A percentile compares a stretch with the other conserved stretches of the same genome.
phyloP scores from a whole-genome alignment of 2,113 vertebrate genomes.

The Pseudorasbora parva region DNA sequence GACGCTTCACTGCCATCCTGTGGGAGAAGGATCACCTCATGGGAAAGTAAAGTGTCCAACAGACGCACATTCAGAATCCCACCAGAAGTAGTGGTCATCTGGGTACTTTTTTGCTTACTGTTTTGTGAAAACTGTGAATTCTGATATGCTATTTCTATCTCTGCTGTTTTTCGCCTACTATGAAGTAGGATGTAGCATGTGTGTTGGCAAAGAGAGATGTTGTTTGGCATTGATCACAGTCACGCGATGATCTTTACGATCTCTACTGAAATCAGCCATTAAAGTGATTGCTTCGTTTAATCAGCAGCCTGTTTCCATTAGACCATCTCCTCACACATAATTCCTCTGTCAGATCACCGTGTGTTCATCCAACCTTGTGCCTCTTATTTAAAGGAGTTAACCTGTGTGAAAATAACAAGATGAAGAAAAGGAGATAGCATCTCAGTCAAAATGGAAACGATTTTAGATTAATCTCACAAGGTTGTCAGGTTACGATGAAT shows the following conservation, averaged over 20 bases:
- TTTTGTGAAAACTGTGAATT: no score
- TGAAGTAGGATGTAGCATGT: no score
- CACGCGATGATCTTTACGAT: background rate
- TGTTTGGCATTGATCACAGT: background rate
- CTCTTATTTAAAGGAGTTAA: slow-evolving; percentile 3
- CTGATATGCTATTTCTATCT: no score
- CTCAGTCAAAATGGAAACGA: background rate
- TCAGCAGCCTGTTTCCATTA: background rate
- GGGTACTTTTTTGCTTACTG: no score
- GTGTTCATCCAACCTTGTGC: background rate
- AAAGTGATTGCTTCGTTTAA: slow-evolving; percentile 2
- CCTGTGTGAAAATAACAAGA: slow-evolving; percentile 12
- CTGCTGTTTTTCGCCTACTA: no score
- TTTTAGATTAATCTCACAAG: background rate
- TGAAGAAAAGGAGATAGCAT: slow-evolving; percentile 21
- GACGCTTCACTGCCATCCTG: background rate
- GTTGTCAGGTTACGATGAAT: background rate
- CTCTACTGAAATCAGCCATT: background rate
- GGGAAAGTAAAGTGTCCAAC: background rate
- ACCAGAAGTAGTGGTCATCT: no score
- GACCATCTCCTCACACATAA: slow-evolving; percentile 27
- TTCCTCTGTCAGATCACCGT: background rate
- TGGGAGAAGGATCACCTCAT: background rate
- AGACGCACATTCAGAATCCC: no score
- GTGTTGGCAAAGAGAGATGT: background rate